phyloP scores from a whole-genome alignment of 2,888 invertebrate genomes.

The Aphrophora alni region DNA sequence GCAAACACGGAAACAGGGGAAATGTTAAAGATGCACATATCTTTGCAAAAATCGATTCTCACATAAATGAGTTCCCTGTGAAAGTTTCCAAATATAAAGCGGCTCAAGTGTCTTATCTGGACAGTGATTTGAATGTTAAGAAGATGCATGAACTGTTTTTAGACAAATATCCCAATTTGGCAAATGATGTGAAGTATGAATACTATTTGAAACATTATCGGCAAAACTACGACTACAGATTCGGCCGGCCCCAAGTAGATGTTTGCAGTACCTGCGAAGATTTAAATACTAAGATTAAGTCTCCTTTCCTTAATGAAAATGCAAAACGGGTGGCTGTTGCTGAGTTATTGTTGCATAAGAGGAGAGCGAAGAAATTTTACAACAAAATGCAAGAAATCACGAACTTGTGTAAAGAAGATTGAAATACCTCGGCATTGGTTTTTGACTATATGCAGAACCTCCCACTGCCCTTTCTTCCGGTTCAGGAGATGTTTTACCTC shows the following conservation, averaged over 20 bases:
- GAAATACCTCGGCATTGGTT: background rate
- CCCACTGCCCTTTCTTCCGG: conserved; percentile 22
- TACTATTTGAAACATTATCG: conserved; percentile 22
- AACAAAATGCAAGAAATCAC: conserved; percentile 38
- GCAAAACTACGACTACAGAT: conserved; percentile 24
- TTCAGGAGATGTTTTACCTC: conserved; percentile 22
- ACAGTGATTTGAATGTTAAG: conserved; percentile 38
- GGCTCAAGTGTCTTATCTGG: conserved; percentile 31
- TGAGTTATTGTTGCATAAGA: conserved; percentile 23
- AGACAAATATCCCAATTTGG: conserved; percentile 4
- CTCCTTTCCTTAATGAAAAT: conserved; percentile 14
- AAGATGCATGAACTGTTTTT: conserved; percentile 38
- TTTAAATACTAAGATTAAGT: conserved; percentile 23
- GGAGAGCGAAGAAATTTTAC: conserved; percentile 36
- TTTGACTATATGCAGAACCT: conserved; percentile 37
- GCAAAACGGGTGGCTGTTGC: conserved; percentile 16
- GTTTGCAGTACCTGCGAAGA: conserved; percentile 27
- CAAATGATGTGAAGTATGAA: conserved; percentile 11
- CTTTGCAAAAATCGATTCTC: conserved; percentile 41
- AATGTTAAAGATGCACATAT: conserved; percentile 22
- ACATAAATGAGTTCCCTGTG: conserved; percentile 38
- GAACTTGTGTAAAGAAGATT: conserved; percentile 36
- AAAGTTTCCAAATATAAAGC: conserved; percentile 40
- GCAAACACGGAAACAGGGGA: conserved; percentile 9
- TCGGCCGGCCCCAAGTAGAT: conserved; percentile 33